These are phyloP conservation scores for Seriola dumerili DNA, from an alignment of 2,113 vertebrate genomes.

Conservation along the genomic window DNA sequence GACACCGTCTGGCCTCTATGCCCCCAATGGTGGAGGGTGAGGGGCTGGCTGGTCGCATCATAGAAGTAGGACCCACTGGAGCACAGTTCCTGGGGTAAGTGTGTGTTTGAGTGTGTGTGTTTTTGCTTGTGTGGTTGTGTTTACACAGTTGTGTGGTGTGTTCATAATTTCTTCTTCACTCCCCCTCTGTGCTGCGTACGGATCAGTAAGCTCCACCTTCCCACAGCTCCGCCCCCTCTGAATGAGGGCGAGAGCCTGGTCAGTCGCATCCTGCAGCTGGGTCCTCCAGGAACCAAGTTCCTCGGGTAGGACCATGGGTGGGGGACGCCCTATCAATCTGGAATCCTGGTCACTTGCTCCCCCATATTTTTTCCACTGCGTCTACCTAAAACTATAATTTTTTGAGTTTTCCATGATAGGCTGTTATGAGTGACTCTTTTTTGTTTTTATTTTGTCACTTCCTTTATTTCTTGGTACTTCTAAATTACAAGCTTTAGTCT, in stretches of 20 bases:
- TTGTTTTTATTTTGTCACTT: constrained; percentile 8
- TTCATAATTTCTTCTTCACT: constrained; percentile 90
- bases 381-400: constrained; percentile 6
- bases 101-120: constrained; percentile 12
- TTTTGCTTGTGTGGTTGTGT: constrained; percentile 29
- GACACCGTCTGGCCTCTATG: constrained; percentile 96
- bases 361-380: constrained; percentile 31
- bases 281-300: constrained; percentile 99
- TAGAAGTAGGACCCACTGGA: constrained; percentile 97
- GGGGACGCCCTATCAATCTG: constrained; percentile 41
- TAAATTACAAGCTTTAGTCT: not conserved
- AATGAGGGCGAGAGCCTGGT: constrained; percentile 99
- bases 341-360: constrained; percentile 52
- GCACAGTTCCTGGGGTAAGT: constrained; percentile 98
- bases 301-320: constrained; percentile 95
- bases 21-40: constrained; percentile 98
- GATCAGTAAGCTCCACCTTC: constrained; percentile 99
- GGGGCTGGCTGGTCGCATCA: constrained; percentile 93
- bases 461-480: not conserved
- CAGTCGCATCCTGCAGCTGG: constrained; percentile 99
- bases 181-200: constrained; percentile 93
- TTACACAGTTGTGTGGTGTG: constrained; percentile 60
- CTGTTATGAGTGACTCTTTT: not conserved
- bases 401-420: constrained; percentile 3
- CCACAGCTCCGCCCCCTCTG: constrained; percentile 99